Evolutionary conservation across 2,888 invertebrate genomes (phyloP).

Genomic region (Morpho deidamia): DNA sequence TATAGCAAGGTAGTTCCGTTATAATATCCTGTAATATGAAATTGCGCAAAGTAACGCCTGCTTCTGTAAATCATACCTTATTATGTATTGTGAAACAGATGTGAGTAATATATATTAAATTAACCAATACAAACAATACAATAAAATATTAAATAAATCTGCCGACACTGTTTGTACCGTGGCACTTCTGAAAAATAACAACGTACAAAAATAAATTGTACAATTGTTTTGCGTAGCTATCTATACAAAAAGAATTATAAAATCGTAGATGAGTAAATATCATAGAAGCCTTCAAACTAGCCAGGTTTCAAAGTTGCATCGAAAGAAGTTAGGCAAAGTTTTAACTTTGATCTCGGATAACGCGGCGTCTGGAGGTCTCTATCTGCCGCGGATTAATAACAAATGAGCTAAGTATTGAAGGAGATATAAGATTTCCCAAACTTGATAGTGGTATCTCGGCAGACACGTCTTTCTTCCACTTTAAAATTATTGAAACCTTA

Average conservation of each 20-base stretch:
- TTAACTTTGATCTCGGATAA: conserved; percentile 60
- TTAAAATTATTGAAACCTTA: conserved; percentile 2
- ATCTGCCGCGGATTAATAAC: conserved; percentile 56
- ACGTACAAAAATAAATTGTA: too few relatives aligned
- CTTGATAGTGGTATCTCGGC: conserved; percentile 16
- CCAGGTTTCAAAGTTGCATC: conserved; percentile 47
- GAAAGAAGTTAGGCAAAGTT: conserved; percentile 60
- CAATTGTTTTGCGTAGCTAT: too few relatives aligned
- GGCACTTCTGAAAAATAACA: too few relatives aligned
- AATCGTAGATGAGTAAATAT: conserved; percentile 7
- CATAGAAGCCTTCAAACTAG: conserved; percentile 35
- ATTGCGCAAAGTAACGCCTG: too few relatives aligned
- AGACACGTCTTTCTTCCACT: conserved; percentile 7
- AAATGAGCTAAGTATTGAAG: conserved; percentile 42
- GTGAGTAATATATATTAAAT: too few relatives aligned
- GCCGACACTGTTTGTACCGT: too few relatives aligned
- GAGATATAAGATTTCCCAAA: conserved; percentile 34
- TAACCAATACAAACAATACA: too few relatives aligned
- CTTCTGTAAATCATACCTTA: too few relatives aligned
- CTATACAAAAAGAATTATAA: neutral
- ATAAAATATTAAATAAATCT: too few relatives aligned
- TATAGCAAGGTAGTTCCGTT: too few relatives aligned
- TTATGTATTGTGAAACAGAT: too few relatives aligned
- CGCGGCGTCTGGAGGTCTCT: conserved; percentile 55
- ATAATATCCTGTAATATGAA: too few relatives aligned